Conservation (phyloP, 2,888 invertebrate genomes). For the Dasysyrphus tricinctus region DNA sequence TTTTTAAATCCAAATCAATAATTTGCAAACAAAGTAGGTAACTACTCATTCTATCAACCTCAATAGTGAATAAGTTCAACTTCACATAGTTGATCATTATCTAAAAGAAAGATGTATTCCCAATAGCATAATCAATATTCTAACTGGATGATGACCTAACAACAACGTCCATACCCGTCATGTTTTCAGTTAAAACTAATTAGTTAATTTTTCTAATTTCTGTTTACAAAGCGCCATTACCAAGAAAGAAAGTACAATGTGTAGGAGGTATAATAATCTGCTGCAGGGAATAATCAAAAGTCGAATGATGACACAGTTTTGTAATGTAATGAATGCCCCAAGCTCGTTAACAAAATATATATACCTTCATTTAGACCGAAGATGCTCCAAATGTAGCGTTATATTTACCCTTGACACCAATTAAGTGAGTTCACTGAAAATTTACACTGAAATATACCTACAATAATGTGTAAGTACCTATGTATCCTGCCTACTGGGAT, state of each 20-base stretch:
- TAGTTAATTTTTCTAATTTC: constrained; percentile 53
- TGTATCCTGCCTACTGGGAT: neutral
- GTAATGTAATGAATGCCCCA: constrained; percentile 26
- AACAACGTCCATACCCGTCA: constrained; percentile 31
- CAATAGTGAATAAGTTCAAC: constrained; percentile 1
- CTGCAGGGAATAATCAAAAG: constrained; percentile 58
- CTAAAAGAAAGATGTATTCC: constrained; percentile 7
- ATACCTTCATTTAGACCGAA: neutral
- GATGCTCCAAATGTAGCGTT: neutral
- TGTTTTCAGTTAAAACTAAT: constrained; percentile 22
- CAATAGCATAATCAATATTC: constrained; percentile 6
- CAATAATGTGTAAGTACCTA: neutral
- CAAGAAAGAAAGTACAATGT: constrained; percentile 18
- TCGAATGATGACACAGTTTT: constrained; percentile 30
- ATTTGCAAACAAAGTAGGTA: neutral
- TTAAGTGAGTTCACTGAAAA: constrained; percentile 30
- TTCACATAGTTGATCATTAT: constrained; percentile 1
- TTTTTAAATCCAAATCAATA: no score
- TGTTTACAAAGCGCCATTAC: constrained; percentile 16
- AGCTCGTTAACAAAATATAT: constrained; percentile 40
- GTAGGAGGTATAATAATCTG: constrained; percentile 39
- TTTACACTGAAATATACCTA: neutral
- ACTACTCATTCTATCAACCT: neutral
- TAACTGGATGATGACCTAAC: constrained; percentile 18
- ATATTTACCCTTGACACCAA: constrained; percentile 55